phyloP scores from a whole-genome alignment of 2,888 invertebrate species.

The Polia nebulosa region DNA sequence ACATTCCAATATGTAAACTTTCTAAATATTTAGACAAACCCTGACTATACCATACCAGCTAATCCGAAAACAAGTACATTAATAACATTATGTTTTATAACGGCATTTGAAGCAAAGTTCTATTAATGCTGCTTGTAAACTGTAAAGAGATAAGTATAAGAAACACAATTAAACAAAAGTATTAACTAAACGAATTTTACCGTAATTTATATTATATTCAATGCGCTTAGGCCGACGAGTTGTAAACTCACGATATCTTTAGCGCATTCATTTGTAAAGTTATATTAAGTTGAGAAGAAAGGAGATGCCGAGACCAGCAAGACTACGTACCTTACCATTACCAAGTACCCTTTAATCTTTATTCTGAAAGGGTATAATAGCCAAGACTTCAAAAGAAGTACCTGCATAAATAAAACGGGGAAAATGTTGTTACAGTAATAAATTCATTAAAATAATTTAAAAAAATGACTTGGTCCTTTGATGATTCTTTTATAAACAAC shows the following conservation, averaged over 20 bases:
- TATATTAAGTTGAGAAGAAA: constrained; percentile 20
- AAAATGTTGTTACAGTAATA: neutral
- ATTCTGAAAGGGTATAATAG: constrained; percentile 11
- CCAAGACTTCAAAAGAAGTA: constrained; percentile 17
- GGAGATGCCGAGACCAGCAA: constrained; percentile 6
- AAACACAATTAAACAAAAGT: constrained; percentile 15
- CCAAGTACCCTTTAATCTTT: constrained; percentile 32
- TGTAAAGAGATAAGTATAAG: constrained; percentile 2
- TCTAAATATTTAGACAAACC: neutral
- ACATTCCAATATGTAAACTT: neutral
- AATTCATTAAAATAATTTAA: neutral
- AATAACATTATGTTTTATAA: neutral
- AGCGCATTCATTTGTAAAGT: constrained; percentile 28
- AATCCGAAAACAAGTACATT: neutral
- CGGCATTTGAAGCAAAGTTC: neutral
- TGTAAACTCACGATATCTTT: constrained; percentile 13
- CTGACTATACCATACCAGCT: neutral
- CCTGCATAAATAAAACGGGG: constrained; percentile 26
- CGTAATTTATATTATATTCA: constrained; percentile 14
- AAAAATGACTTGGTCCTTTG: neutral
- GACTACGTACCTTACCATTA: constrained; percentile 24
- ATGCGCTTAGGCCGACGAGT: constrained; percentile 1
- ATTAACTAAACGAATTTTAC: constrained; percentile 6
- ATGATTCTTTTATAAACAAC: neutral
- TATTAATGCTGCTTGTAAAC: neutral